Evolutionary conservation across 1,140 invertebrate species (phyloP), one percentile per base, ranked within the genome.

Genomic region (Helicoverpa zea): DNA sequence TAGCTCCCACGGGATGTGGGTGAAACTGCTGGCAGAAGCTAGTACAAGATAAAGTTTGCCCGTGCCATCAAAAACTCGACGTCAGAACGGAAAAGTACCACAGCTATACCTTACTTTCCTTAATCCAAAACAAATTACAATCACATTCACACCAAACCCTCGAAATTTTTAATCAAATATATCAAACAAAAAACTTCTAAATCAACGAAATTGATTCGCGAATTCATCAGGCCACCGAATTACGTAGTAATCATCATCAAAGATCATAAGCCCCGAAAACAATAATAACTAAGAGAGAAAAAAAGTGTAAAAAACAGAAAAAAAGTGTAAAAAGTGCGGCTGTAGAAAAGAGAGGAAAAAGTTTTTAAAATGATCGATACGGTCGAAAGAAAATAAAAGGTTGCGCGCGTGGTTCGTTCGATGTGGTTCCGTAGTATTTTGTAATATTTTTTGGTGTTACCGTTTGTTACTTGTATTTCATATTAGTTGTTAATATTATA

Each of bases 181-280:
- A 61, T 43, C 10, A 58, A 35, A 75, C 16, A 49, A 82, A 86
- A 89, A 88, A 88, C 82, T 52, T 82, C 73, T 51, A 68, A 70
- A 52, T 68, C 80, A 75, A 82, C 80, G 79, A 79, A 82, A 85
- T 76, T 79, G 82, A 84, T 84, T 83, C 59, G 74, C 76, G 66
- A 83, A 89, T 90, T 90, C 88, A 89, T 90, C 88, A 90, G 82
- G 80, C 84, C 81, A 87, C 89, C 83, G 86, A 79, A 86, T 86
- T 91, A 90, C 88, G 84, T 82, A 86, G 82, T 87, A 87, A 89
- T 90, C 88, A 90, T 90, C 87, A 91, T 91, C 89, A 91, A 59
- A 66, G 43, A 84, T 86, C 84, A 88, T 81, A 89, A 86, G 86
- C 81, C 81, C 88, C 87, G 87, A 90, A 91, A 91, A 91, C 88